Conservation (phyloP, 1,140 invertebrate genomes). For the Sarcophaga bullata region DNA sequence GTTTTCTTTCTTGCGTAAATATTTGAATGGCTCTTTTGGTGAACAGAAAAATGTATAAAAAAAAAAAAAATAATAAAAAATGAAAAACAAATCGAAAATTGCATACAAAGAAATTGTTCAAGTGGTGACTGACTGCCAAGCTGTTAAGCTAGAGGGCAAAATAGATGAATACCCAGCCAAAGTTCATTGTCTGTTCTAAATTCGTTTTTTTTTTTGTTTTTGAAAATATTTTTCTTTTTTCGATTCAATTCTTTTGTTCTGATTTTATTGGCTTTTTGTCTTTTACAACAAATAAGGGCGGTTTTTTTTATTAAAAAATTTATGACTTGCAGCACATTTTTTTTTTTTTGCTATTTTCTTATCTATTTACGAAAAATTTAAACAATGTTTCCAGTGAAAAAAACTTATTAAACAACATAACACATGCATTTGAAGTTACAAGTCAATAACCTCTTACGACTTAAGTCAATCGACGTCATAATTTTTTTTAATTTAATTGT, state of each 20-base stretch:
- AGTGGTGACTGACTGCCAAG: neutral
- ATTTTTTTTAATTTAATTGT: no score
- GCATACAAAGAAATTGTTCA: conserved; percentile 5
- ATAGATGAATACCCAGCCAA: neutral
- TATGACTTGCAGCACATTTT: no score
- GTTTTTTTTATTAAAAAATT: neutral
- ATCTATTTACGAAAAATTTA: no score
- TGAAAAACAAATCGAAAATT: neutral
- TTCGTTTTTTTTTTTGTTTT: neutral
- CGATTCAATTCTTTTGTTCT: no score
- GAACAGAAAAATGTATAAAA: no score
- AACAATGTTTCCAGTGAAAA: no score
- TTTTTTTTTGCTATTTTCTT: no score
- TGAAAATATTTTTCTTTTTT: neutral
- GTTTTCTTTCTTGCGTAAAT: neutral
- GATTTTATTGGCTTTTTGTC: neutral
- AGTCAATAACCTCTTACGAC: no score
- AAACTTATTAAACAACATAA: no score
- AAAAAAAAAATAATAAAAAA: no score
- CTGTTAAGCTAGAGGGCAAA: neutral
- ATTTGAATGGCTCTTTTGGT: neutral
- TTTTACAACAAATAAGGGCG: neutral
- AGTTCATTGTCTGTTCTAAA: neutral
- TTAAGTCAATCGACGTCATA: no score
- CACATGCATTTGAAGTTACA: no score